phyloP scores from a whole-genome alignment of 92 coral and sea anemone genomes.

The Blastomussa wellsi region DNA sequence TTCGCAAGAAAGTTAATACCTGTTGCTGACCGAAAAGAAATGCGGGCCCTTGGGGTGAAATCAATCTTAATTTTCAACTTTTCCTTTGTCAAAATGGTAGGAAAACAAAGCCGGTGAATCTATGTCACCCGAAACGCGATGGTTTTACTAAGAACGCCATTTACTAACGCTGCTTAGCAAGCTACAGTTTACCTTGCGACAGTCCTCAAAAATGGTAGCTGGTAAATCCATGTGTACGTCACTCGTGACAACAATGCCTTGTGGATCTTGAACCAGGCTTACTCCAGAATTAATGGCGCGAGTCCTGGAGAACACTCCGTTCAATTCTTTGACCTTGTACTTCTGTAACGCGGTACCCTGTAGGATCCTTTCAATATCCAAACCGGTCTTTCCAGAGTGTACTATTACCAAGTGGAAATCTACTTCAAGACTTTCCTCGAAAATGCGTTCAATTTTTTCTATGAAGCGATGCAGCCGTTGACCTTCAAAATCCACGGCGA shows the following conservation, averaged over 20 bases:
- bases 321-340: slow-evolving; percentile 43
- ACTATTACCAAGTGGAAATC: slow-evolving; percentile 66
- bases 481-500: slow-evolving; percentile 60
- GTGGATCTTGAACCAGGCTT: slow-evolving; percentile 49
- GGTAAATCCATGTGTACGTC: slow-evolving; percentile 78
- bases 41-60: background rate
- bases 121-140: background rate
- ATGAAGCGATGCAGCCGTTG: slow-evolving; percentile 63
- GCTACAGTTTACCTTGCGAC: slow-evolving; percentile 58
- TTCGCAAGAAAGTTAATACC: background rate
- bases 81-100: background rate
- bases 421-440: slow-evolving; percentile 66
- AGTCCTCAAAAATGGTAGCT: slow-evolving; percentile 69
- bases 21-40: background rate
- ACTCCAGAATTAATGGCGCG: slow-evolving; percentile 78
- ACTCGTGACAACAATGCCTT: slow-evolving; percentile 56
- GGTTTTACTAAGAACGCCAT: background rate
- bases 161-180: background rate
- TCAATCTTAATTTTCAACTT: background rate
- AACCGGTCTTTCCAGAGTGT: slow-evolving; percentile 36
- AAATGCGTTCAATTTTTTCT: slow-evolving; percentile 53
- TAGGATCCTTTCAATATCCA: slow-evolving; percentile 34
- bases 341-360: slow-evolving; percentile 28
- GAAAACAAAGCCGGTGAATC: background rate
- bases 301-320: slow-evolving; percentile 58